Conservation (phyloP, 2,888 invertebrate species). For the Koerneria pararmatus region DNA sequence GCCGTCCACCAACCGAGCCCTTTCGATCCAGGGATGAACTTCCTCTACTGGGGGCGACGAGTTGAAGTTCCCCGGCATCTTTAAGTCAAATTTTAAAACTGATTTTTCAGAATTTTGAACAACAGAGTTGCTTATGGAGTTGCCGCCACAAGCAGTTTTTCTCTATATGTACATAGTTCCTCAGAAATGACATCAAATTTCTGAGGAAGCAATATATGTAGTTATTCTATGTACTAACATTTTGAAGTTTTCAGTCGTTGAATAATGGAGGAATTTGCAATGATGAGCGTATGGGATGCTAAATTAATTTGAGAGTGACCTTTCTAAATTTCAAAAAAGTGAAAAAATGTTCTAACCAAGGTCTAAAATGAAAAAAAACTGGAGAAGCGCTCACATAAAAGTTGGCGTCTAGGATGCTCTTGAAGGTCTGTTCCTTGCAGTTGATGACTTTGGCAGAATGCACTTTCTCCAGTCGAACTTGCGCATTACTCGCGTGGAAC, state of each 20-base stretch:
- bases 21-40: conserved; percentile 50
- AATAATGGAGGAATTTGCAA: neutral
- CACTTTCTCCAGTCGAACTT: conserved; percentile 50
- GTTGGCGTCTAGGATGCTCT: conserved; percentile 49
- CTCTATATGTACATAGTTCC: too few relatives aligned
- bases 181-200: neutral
- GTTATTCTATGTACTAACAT: neutral
- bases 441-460: conserved; percentile 54
- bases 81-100: too few relatives aligned
- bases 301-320: too few relatives aligned
- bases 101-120: too few relatives aligned
- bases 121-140: too few relatives aligned
- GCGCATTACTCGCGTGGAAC: conserved; percentile 52
- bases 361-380: neutral
- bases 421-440: conserved; percentile 54
- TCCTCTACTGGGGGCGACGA: conserved; percentile 44
- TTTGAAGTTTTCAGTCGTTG: neutral
- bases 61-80: conserved; percentile 42
- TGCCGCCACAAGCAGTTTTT: too few relatives aligned
- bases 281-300: too few relatives aligned
- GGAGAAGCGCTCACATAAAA: conserved; percentile 41
- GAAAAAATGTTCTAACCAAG: too few relatives aligned
- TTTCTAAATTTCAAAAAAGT: too few relatives aligned
- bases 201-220: too few relatives aligned
- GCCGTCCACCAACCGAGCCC: conserved; percentile 48